Conservation (phyloP, 2,113 vertebrate genomes). For the Vombatus ursinus region DNA sequence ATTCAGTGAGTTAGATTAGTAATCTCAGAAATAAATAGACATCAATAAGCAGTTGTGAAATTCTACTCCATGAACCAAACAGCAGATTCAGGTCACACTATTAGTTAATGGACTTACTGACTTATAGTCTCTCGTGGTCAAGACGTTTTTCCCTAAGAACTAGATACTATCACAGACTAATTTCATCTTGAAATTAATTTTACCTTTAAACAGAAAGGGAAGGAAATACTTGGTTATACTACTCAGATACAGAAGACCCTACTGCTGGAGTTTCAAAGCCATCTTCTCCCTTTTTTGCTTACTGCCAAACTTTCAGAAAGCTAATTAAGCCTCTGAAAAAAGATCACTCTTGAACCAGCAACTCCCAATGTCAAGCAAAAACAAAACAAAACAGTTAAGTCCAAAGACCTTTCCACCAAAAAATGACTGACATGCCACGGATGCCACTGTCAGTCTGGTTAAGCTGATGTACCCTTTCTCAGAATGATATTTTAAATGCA, state of each 20-base stretch:
- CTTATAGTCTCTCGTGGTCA: background rate
- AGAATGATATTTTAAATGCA: too few species aligned
- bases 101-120: slow-evolving; percentile 10
- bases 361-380: slow-evolving; percentile 20
- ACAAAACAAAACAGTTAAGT: slow-evolving; percentile 8
- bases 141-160: slow-evolving; percentile 36
- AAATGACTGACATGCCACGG: background rate
- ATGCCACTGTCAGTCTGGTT: too few species aligned
- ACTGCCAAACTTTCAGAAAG: slow-evolving; percentile 16
- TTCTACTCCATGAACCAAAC: background rate
- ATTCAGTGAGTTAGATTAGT: slow-evolving; percentile 33
- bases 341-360: background rate
- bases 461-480: too few species aligned
- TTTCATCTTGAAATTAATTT: slow-evolving; percentile 25
- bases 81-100: slow-evolving; percentile 18
- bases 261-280: slow-evolving; percentile 8
- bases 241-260: background rate
- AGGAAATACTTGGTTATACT: slow-evolving; percentile 27
- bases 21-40: background rate
- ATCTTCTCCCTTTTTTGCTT: slow-evolving; percentile 15
- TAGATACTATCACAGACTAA: background rate
- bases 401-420: background rate
- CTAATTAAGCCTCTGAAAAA: slow-evolving; percentile 11
- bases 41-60: slow-evolving; percentile 23
- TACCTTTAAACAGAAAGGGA: slow-evolving; percentile 15